These are phyloP conservation scores for Beroe forskalii DNA, from an alignment of 37 sponge, comb jelly and placozoan genomes.

Conservation along the genomic window DNA sequence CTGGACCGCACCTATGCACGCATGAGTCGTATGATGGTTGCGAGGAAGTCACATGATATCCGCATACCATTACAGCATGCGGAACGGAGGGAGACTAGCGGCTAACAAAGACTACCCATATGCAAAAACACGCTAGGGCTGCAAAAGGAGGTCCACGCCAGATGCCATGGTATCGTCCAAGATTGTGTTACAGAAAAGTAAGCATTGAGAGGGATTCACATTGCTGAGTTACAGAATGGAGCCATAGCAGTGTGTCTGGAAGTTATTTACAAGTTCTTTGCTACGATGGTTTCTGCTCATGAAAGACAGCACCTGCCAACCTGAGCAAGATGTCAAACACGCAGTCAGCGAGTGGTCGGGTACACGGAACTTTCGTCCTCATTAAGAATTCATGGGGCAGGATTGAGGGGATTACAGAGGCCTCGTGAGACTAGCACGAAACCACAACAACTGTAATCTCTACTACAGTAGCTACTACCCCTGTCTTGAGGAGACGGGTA, in stretches of 20 bases:
- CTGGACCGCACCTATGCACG: not conserved
- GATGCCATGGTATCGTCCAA: not conserved
- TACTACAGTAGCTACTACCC: not conserved
- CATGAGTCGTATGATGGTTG: not conserved
- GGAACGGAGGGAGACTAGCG: slow-evolving; percentile 8
- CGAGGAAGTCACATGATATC: not conserved
- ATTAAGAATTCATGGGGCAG: slow-evolving; percentile 41
- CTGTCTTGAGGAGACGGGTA: not conserved
- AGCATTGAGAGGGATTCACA: not conserved
- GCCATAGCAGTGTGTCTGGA: not conserved
- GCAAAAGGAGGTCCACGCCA: not conserved
- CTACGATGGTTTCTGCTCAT: not conserved
- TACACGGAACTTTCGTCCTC: not conserved
- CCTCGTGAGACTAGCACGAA: not conserved
- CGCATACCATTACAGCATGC: not conserved
- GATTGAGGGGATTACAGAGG: not conserved
- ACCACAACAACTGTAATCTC: slow-evolving; percentile 40
- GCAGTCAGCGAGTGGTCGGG: slow-evolving; percentile 30
- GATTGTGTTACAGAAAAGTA: not conserved
- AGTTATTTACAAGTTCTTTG: slow-evolving; percentile 4
- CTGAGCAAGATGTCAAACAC: not conserved
- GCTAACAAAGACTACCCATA: slow-evolving; percentile 14
- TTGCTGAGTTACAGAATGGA: not conserved
- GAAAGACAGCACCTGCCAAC: slow-evolving; percentile 6
- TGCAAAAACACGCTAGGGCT: not conserved